These are phyloP conservation scores for Pterostichus niger DNA, from an alignment of 2,888 invertebrate genomes.

Conservation along the genomic window DNA sequence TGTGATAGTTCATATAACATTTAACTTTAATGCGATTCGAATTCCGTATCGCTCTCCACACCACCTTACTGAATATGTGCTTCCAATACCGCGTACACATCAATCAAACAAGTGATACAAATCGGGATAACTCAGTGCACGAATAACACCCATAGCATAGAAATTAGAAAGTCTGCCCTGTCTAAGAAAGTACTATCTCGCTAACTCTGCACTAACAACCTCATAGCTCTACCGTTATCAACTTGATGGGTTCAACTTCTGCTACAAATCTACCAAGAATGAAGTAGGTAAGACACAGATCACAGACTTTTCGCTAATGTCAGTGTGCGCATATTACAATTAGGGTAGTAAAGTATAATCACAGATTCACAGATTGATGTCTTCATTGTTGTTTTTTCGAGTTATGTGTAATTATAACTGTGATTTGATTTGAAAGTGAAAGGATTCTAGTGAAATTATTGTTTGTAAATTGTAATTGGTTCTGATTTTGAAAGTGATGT, in stretches of 20 bases:
- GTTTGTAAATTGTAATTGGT: conserved; percentile 37
- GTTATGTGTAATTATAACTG: conserved; percentile 25
- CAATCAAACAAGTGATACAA: conserved; percentile 19
- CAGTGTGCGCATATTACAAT: conserved; percentile 4
- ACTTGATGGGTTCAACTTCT: no score
- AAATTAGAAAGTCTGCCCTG: conserved; percentile 35
- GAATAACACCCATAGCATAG: conserved; percentile 37
- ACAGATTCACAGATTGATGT: not conserved
- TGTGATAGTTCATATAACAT: no score
- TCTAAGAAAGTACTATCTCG: conserved; percentile 22
- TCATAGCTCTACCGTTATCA: not conserved
- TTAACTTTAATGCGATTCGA: no score
- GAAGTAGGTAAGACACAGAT: not conserved
- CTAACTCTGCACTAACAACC: conserved; percentile 4
- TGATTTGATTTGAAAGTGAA: conserved; percentile 33
- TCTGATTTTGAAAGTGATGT: conserved; percentile 50
- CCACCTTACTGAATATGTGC: no score
- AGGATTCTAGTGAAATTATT: conserved; percentile 32
- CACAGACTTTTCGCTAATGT: not conserved
- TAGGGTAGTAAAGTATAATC: conserved; percentile 12
- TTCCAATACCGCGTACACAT: not conserved
- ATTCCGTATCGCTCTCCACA: no score
- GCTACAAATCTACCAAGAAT: not conserved
- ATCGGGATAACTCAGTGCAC: conserved; percentile 10
- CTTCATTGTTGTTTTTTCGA: not conserved